These are phyloP conservation scores for Trematomus loennbergii DNA, from an alignment of 2,113 vertebrate species.

Conservation along the genomic window DNA sequence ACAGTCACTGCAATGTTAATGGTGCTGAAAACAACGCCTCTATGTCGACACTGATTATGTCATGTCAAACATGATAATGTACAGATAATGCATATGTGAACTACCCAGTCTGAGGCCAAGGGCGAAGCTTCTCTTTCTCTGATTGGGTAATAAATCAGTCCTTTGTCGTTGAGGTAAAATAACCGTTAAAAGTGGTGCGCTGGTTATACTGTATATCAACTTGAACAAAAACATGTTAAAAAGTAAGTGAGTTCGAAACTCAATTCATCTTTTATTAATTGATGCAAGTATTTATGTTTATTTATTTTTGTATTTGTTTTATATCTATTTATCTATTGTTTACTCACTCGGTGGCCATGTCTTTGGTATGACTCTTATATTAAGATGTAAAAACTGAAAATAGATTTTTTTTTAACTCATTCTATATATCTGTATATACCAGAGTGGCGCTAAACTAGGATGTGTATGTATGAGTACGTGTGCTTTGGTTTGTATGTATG, in stretches of 20 bases:
- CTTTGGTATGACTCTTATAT: conserved; percentile 84
- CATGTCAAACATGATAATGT: conserved; percentile 66
- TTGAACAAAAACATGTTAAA: conserved; percentile 72
- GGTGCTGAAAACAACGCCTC: conserved; percentile 72
- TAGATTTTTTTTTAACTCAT: conserved; percentile 82
- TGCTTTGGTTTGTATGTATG: conserved; percentile 74
- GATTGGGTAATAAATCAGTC: conserved; percentile 50
- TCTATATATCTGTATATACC: conserved; percentile 83
- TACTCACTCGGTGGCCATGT: conserved; percentile 85
- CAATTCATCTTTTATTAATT: conserved; percentile 77
- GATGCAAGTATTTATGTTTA: conserved; percentile 81
- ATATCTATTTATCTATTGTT: conserved; percentile 82
- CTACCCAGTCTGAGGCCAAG: conserved; percentile 45
- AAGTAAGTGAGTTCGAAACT: conserved; percentile 75
- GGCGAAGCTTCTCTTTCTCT: conserved; percentile 37
- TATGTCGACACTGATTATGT: conserved; percentile 11
- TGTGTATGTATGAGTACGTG: conserved; percentile 69
- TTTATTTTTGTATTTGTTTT: conserved; percentile 86
- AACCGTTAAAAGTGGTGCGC: conserved; percentile 71
- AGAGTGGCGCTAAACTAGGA: conserved; percentile 76
- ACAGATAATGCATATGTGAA: conserved; percentile 57
- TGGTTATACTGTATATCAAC: conserved; percentile 69
- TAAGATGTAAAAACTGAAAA: conserved; percentile 81
- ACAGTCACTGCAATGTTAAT: conserved; percentile 54
- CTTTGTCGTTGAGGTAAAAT: conserved; percentile 72